These are phyloP conservation scores for Dolichoris vasculosae DNA, from an alignment of 1,140 invertebrate genomes.

Conservation along the genomic window DNA sequence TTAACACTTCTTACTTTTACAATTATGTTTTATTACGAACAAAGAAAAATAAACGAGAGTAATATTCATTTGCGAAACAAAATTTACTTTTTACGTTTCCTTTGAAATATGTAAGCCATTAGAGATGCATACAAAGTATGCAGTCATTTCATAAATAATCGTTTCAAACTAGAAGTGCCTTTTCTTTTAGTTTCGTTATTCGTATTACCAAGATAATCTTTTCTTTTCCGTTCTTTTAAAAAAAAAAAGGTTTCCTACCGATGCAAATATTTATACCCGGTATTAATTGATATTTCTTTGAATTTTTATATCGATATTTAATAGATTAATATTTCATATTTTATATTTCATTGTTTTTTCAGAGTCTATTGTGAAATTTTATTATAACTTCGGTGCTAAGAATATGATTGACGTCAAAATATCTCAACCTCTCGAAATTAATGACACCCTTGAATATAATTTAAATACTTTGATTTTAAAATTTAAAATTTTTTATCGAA, in stretches of 20 bases:
- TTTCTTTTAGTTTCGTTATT: background rate
- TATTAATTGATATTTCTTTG: too few relatives aligned
- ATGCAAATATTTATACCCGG: too few relatives aligned
- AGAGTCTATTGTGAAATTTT: background rate
- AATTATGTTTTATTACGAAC: slow-evolving; percentile 3
- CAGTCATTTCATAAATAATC: background rate
- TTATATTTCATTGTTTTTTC: too few relatives aligned
- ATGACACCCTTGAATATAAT: background rate
- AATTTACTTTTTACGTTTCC: slow-evolving; percentile 3
- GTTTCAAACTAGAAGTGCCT: background rate
- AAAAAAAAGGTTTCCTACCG: too few relatives aligned
- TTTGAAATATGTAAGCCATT: background rate
- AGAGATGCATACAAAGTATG: background rate
- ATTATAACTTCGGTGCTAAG: background rate
- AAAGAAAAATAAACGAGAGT: background rate
- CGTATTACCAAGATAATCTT: background rate
- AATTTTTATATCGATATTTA: too few relatives aligned
- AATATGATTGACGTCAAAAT: background rate
- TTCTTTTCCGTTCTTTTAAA: background rate
- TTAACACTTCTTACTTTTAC: background rate
- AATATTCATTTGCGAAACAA: background rate
- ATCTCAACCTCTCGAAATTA: background rate
- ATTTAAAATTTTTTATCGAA: too few relatives aligned
- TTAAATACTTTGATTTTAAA: too few relatives aligned
- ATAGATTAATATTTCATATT: too few relatives aligned